These are phyloP conservation scores for Eubasilissa splendida DNA, from an alignment of 2,888 invertebrate species.

Conservation along the genomic window DNA sequence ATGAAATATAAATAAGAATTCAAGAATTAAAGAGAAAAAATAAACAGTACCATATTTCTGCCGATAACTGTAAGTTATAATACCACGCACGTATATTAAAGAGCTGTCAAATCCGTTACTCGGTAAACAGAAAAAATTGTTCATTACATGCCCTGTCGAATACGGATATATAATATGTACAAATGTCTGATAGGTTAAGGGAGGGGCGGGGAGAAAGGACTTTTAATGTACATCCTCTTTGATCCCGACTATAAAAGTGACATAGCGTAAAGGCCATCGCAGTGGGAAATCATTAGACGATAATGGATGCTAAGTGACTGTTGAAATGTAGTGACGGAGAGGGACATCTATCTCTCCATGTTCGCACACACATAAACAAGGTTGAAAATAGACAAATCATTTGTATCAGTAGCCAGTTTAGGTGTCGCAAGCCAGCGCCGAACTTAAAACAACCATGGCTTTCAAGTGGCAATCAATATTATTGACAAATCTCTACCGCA, in stretches of 20 bases:
- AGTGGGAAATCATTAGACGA: constrained; percentile 33
- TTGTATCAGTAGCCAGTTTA: constrained; percentile 17
- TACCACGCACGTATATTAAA: too few relatives aligned
- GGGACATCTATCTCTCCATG: neutral
- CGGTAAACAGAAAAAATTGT: too few relatives aligned
- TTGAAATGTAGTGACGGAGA: constrained; percentile 20
- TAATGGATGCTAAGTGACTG: constrained; percentile 33
- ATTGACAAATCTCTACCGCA: too few relatives aligned
- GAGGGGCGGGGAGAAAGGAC: neutral
- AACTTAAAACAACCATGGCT: too few relatives aligned
- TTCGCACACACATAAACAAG: neutral
- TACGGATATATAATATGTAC: neutral
- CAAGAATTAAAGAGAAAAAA: too few relatives aligned
- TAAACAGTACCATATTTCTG: too few relatives aligned
- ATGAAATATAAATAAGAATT: too few relatives aligned
- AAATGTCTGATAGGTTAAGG: neutral
- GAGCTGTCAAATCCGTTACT: too few relatives aligned
- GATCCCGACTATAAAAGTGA: constrained; percentile 16
- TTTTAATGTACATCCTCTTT: constrained; percentile 21
- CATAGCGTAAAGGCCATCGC: neutral
- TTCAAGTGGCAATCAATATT: too few relatives aligned
- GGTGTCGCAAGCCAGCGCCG: neutral
- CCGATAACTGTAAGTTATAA: too few relatives aligned
- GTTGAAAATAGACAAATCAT: constrained; percentile 9
- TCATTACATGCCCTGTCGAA: neutral